Evolutionary conservation across 2,113 vertebrate genomes (phyloP).

Genomic region (Petaurus breviceps): DNA sequence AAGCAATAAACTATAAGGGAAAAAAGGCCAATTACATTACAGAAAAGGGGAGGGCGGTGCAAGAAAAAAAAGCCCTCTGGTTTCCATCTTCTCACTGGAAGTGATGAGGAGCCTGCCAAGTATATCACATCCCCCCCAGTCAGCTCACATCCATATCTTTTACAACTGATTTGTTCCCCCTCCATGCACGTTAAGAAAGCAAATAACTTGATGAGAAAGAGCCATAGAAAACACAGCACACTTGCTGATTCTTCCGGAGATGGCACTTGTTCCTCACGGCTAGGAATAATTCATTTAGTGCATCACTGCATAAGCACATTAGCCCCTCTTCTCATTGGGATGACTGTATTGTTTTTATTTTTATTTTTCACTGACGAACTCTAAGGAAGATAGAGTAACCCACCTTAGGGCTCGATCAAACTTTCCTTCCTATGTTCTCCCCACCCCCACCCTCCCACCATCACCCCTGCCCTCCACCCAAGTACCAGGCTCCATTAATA

Average conservation of each 20-base stretch:
- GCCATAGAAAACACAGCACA: slow-evolving; percentile 25
- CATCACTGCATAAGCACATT: slow-evolving; percentile 64
- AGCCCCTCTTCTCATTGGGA: background rate
- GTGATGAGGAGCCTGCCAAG: slow-evolving; percentile 52
- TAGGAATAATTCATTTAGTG: slow-evolving; percentile 82
- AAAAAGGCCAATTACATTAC: background rate
- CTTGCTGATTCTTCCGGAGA: slow-evolving; percentile 67
- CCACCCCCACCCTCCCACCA: background rate
- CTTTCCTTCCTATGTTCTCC: slow-evolving; percentile 42
- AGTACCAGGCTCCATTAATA: slow-evolving; percentile 88
- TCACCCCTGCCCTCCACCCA: slow-evolving; percentile 65
- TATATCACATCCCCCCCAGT: slow-evolving; percentile 17
- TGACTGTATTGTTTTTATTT: slow-evolving; percentile 33
- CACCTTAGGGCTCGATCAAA: slow-evolving; percentile 60
- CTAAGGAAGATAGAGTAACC: slow-evolving; percentile 42
- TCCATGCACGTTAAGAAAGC: slow-evolving; percentile 52
- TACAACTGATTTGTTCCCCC: slow-evolving; percentile 46
- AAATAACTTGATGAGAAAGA: slow-evolving; percentile 59
- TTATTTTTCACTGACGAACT: slow-evolving; percentile 58
- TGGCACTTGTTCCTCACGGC: slow-evolving; percentile 74
- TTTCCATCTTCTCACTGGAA: background rate
- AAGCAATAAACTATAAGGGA: background rate
- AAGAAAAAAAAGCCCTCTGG: background rate
- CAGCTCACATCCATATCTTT: background rate
- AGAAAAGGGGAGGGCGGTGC: background rate